These are phyloP conservation scores for Laspeyria flexula DNA, from an alignment of 2,888 invertebrate species.

Conservation along the genomic window DNA sequence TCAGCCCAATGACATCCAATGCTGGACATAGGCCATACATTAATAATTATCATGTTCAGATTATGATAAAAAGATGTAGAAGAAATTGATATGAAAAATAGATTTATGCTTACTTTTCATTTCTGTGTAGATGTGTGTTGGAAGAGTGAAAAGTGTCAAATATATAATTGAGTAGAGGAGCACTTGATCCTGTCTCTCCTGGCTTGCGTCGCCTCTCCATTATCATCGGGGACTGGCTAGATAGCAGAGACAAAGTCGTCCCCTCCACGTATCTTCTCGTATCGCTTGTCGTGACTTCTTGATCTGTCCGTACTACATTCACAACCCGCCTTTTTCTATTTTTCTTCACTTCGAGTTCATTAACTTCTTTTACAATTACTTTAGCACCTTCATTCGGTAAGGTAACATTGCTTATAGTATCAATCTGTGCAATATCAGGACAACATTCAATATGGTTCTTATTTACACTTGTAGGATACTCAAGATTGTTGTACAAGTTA, in stretches of 20 bases:
- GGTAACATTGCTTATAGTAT: constrained; percentile 35
- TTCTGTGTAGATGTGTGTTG: constrained; percentile 76
- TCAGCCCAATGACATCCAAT: too few relatives aligned
- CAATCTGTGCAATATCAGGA: constrained; percentile 36
- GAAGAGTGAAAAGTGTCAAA: constrained; percentile 73
- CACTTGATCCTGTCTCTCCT: constrained; percentile 77
- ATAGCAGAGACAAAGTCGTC: constrained; percentile 47
- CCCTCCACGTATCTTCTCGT: constrained; percentile 42
- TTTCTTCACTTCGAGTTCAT: constrained; percentile 45
- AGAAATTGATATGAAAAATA: too few relatives aligned
- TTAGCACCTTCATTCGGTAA: constrained; percentile 55
- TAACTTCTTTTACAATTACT: constrained; percentile 41
- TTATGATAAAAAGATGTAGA: too few relatives aligned
- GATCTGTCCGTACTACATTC: constrained; percentile 54
- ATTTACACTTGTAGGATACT: constrained; percentile 38
- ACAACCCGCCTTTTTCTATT: constrained; percentile 68
- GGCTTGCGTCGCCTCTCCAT: constrained; percentile 69
- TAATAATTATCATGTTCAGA: too few relatives aligned
- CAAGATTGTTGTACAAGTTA: constrained; percentile 53
- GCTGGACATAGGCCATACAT: too few relatives aligned
- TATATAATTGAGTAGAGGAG: constrained; percentile 79
- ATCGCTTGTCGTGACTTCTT: constrained; percentile 43
- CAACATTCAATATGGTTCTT: constrained; percentile 54
- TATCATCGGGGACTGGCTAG: constrained; percentile 51
- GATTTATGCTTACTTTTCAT: constrained; percentile 79